Base-by-base conservation (phyloP, 2,888 invertebrate species). In the Ornithoptera priamus region DNA sequence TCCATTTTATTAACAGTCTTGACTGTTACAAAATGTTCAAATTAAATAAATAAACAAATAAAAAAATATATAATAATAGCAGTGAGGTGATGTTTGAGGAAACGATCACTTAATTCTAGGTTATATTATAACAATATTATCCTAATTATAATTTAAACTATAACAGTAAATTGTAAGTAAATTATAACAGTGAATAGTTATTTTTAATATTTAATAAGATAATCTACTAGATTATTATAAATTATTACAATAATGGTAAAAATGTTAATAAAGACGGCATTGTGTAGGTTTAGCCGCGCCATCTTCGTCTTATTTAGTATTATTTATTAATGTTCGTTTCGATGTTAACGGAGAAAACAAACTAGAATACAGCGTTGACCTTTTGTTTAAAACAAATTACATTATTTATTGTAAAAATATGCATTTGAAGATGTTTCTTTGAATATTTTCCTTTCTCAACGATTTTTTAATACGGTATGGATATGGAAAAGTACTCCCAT, bases 241-340 rank as follows among this genome's bases (percentile, higher is more conserved):
- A 53, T 53, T n/a, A 53, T 53, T n/a, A n/a, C 53, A 53, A 7
- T 18, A 53, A 53, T 53, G n/a, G 53, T n/a, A n/a, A 53, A 53
- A 69, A 50, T 60, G 64, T 61, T 39, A 61, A 65, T 69, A 56
- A 20, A 65, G 42, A 65, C 42, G 53, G 56, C 53, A 56, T 65
- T 69, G 68, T 56, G 68, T 69, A 65, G 68, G 64, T 50, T 69
- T 68, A 65, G 24, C 36, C 53, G 22, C 53, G 60, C 24, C 60
- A 24, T 65, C 24, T 56, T 69, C 61, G 64, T 65, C 61, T 53
- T 53, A 39, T 69, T 42, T 53, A 36, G 39, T 63, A 68, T 69
- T 60, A 60, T 69, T 65, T 69, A 69, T 69, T 60, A 58, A 69
- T 50, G 17, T 59, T 42, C 50, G 39, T 63, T 46, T 68, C 50